Percentiles rank a stretch among this genome's conserved stretches.
Evolutionary conservation across 2,113 vertebrate species (phyloP).

Genomic region (Morone saxatilis): DNA sequence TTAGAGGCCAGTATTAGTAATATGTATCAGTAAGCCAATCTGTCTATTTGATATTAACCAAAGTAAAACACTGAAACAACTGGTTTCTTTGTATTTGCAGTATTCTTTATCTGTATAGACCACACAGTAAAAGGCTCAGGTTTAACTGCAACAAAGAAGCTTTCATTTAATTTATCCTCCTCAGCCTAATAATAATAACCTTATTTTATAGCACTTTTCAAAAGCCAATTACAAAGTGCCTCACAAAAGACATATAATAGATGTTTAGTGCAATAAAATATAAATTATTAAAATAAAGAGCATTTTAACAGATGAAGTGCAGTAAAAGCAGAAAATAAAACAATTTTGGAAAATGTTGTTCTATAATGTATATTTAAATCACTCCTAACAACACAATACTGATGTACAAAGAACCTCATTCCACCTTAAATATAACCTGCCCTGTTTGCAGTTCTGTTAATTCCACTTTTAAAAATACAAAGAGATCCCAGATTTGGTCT

Average conservation of each 20-base stretch:
- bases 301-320: neutral
- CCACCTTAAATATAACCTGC: neutral
- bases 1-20: neutral
- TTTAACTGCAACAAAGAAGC: neutral
- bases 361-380: neutral
- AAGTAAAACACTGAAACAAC: neutral
- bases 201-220: neutral
- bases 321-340: neutral
- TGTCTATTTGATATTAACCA: neutral
- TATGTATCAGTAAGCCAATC: neutral
- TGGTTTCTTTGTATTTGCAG: neutral
- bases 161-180: too few species aligned
- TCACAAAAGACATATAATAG: neutral
- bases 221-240: neutral
- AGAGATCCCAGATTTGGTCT: neutral
- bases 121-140: neutral
- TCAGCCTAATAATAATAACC: neutral
- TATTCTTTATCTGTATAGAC: neutral
- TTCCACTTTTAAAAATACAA: neutral
- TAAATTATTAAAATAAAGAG: neutral
- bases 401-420: neutral
- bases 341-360: neutral
- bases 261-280: neutral
- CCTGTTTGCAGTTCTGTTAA: neutral
- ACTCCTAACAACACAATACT: neutral